phyloP scores from a whole-genome alignment of 35 echinoderm and acorn worm species.

The Apostichopus californicus region DNA sequence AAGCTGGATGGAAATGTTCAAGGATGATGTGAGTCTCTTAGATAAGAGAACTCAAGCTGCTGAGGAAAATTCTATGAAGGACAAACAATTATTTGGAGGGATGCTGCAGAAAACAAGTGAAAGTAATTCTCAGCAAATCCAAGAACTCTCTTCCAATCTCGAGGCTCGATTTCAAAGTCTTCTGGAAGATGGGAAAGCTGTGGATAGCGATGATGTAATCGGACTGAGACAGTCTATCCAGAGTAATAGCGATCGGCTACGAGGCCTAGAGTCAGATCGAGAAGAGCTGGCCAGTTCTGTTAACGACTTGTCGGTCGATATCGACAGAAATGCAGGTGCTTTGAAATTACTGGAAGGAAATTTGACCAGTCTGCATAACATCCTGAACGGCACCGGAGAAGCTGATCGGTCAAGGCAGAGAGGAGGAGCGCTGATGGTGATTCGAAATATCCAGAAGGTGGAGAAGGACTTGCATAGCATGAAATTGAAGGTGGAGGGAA shows the following conservation, averaged over 20 bases:
- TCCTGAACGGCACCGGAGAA: conserved; percentile 13
- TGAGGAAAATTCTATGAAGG: background rate
- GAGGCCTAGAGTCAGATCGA: background rate
- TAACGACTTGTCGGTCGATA: background rate
- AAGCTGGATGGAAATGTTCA: too few species aligned
- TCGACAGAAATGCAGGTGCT: background rate
- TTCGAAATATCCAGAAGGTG: background rate
- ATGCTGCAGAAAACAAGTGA: conserved; percentile 12
- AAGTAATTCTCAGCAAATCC: background rate
- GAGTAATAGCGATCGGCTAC: background rate
- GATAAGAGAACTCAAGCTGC: background rate
- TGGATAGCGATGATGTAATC: background rate
- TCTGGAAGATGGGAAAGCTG: background rate
- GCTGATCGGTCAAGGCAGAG: background rate
- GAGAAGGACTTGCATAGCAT: background rate
- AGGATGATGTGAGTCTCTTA: background rate
- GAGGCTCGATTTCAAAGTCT: conserved; percentile 3
- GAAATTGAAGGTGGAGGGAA: conserved; percentile 11
- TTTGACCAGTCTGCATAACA: background rate
- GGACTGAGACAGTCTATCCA: conserved; percentile 1
- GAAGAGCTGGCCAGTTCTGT: background rate
- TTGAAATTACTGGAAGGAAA: background rate
- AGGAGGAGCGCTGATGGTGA: background rate
- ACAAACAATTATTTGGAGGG: conserved; percentile 6
- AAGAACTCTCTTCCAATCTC: background rate